Base-by-base conservation (phyloP, 2,113 vertebrate species). In the Tychaedon coryphoeus region DNA sequence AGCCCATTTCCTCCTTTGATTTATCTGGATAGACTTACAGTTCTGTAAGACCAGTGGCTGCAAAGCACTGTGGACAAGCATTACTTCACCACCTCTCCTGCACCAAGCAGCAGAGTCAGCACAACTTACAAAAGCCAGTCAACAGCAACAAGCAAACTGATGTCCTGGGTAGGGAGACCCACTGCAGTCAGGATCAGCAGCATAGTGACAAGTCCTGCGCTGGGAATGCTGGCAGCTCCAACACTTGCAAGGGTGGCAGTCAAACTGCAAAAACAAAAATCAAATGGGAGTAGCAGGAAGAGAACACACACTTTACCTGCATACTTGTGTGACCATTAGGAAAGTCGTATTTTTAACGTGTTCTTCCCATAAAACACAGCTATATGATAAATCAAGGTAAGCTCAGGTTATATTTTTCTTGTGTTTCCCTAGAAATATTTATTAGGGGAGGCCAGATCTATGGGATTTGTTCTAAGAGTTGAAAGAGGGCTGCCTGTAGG, bases 51-150 rank as follows among this genome's bases (percentile, higher is more conserved):
- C n/a, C 9, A 64, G 7, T 1, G 5, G 9, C 19, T 80, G 62
- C 31, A 76, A 76, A 83, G 29, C 43, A 66, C 34, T 34, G 48
- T 0, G 5, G 69, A 60, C 20, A 71, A 86, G 45, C 23, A 69
- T 40, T 20, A n/a, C 54, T 34, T 54, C 29, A 48, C 12, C 26
- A 43, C 56, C 47, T 81, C 40, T 80, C 62, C 60, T 64, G 22
- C 64, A 65, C 7, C 0, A 1, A 83, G n/a, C 40, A 79, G 16
- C 3, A 2, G 45, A 20, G 12, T 48, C 82, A 69, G 31, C 56
- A 56, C 51, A 93, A 99, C 99, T 99, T 97, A 99, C 99, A 99
- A 97, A 75, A 99, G 98, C 99, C 99, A 99, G 97, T 99, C 99
- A 53, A 99, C 99, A 90, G 99, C 99, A 88, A 99, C 99, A 85